Base-by-base conservation (phyloP, 1,140 invertebrate genomes). In the Drosophila neocordata region DNA sequence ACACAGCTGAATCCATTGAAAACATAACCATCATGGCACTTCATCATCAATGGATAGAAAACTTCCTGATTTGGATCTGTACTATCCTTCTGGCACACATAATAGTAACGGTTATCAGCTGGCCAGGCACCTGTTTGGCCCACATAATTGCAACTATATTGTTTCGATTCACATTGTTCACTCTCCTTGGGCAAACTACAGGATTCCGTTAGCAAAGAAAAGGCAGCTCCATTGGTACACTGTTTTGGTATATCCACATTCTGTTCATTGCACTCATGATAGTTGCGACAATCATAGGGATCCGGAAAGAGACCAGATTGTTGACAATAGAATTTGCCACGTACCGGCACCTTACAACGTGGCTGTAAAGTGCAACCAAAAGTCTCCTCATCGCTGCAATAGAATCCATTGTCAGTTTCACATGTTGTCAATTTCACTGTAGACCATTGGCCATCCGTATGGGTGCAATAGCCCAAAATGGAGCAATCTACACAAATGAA, bases 261-360 rank as follows among this genome's bases (percentile, higher is more conserved):
- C 9, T 53, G 70, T 1, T 65, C 64, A n/a, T 55, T 65, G 66
- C 92, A 92, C 15, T 89, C 83, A 56, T 92, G 89, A 52, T 92
- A 92, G 27, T 69, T 77, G 38, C 83, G 80, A 34, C 92, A 92
- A 22, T 91, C 77, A 35, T 91, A 90, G 6, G 92, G 90, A 82
- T 92, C 90, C 1, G 92, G 92, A 51, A 84, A 92, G 0, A 79
- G 52, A 9, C 92, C 92, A 0, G 48, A 38, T 15, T 69, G 75
- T 35, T 90, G 89, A 56, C 89, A 90, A 48, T 68, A 69, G 56
- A 90, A 90, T 15, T 79, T 81, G 4, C 83, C 88, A 13, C 83
- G 66, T 35, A 75, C 73, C 1, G 79, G 71, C 11, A 90, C 76
- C 6, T 8, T 53, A 13, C 88, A 90, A 27, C 69, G 18, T 1